These are phyloP conservation scores for Ruditapes philippinarum DNA, from an alignment of 1,140 invertebrate genomes.

Conservation along the genomic window DNA sequence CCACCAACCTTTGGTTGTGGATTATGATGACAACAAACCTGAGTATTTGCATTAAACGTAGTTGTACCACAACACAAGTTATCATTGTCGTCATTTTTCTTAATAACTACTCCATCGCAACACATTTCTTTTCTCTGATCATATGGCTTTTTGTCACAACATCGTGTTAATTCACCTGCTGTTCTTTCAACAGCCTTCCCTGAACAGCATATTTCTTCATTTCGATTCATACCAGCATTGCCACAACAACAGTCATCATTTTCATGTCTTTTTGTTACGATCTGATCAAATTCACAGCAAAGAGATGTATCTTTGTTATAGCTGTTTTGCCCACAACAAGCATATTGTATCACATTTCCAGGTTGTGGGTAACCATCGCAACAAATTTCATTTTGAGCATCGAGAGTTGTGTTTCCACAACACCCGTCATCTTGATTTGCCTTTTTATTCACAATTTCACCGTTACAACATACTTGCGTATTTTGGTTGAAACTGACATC, in stretches of 20 bases:
- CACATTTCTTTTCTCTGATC: conserved; percentile 2
- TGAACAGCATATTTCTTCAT: conserved; percentile 19
- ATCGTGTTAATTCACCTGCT: neutral
- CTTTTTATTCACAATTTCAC: conserved; percentile 1
- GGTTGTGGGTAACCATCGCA: conserved; percentile 14
- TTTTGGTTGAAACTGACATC: neutral
- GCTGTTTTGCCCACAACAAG: conserved; percentile 29
- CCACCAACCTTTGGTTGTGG: conserved; percentile 11
- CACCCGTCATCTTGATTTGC: neutral
- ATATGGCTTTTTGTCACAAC: conserved; percentile 12
- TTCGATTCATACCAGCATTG: conserved; percentile 22
- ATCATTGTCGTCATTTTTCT: neutral
- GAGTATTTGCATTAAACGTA: neutral
- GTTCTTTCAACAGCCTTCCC: neutral
- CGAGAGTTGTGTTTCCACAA: conserved; percentile 34
- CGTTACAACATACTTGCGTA: conserved; percentile 29
- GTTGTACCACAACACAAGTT: conserved; percentile 45
- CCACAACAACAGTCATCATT: conserved; percentile 52
- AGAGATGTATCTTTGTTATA: neutral
- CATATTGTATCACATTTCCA: neutral
- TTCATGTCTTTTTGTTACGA: neutral
- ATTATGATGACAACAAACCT: conserved; percentile 27
- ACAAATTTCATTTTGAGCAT: conserved; percentile 30
- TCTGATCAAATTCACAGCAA: conserved; percentile 4
- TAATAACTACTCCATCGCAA: neutral